Percentiles rank a stretch among this genome's conserved stretches.
Conservation (phyloP, 2,888 invertebrate genomes). For the Nysson spinosus region DNA sequence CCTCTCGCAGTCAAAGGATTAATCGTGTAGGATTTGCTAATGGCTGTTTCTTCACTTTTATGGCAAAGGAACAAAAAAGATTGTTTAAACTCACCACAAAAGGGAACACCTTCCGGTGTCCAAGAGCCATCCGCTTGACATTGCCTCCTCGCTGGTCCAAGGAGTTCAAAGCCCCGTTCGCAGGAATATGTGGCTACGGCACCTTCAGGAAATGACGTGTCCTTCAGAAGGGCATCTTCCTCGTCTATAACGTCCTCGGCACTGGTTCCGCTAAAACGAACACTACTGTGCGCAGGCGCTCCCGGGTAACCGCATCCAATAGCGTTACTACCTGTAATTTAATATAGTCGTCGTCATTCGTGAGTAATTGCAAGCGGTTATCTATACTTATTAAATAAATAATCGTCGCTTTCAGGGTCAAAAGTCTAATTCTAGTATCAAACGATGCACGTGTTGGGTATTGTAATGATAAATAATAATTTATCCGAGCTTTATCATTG, state of each 20-base stretch:
- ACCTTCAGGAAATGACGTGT: constrained; percentile 79
- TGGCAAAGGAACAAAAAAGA: background rate
- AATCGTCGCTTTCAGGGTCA: no score
- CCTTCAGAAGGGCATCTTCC: constrained; percentile 78
- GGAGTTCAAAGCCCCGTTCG: constrained; percentile 92
- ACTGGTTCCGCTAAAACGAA: constrained; percentile 83
- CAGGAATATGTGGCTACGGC: constrained; percentile 91
- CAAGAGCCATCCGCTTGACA: constrained; percentile 87
- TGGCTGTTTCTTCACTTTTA: background rate
- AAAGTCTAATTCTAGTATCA: no score
- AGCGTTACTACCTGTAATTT: constrained; percentile 53
- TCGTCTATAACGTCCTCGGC: constrained; percentile 73
- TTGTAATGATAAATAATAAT: no score
- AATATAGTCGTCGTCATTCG: constrained; percentile 16
- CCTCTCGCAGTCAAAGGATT: no score
- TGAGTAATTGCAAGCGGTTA: background rate
- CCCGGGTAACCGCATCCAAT: constrained; percentile 90
- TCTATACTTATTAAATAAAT: background rate
- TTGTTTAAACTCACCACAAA: constrained; percentile 88
- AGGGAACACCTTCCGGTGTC: constrained; percentile 94
- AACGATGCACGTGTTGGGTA: no score
- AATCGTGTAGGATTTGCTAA: no score
- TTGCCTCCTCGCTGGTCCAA: constrained; percentile 90
- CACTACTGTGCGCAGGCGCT: constrained; percentile 91
- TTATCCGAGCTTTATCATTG: no score